Evolutionary conservation across 2,888 invertebrate genomes (phyloP), one percentile per base, ranked within the genome.

Genomic region (Sipha maydis): DNA sequence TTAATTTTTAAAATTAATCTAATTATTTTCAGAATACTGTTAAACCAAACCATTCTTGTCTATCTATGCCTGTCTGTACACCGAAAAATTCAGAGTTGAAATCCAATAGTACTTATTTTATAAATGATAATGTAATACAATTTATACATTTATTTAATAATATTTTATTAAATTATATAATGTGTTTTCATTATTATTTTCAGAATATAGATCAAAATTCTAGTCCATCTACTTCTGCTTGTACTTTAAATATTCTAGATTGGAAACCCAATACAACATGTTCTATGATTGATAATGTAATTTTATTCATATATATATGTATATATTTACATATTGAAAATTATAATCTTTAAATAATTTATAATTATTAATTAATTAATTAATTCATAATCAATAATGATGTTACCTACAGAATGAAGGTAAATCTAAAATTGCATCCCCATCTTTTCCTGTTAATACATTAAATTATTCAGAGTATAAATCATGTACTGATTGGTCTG

Each of bases 91-190:
- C 54, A 11, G 28, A 77, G 21, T 77, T 25, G 77, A 54, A 28
- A 28, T 75, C 14, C 25, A 41, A 75, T 34, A 17, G 2, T 3
- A 38, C 14, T 69, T 21, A 0, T 69, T 1, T 25, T 21, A 61
- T 61, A 25, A 34, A 77, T 48, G 82, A 84, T 34, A 80, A 88
- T 56, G 85, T 84, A 83, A 79, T 75, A 28, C 48, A 67, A 31
- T 67, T 25, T 19, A 25, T 61, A 61, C 14, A 1, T 11, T 28
- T 4, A 28, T 28, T 31, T 31, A 31, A 31, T 17, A 31, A 3
- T 71, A 28, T 17, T 31, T n/a, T 17, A 71, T 71, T 28, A 9
- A n/a, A 28, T 28, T 28, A 28, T 3, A 28, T 71, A 28, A 69
- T n/a, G 28, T n/a, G 69, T 2, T n/a, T n/a, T n/a, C 28, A 69